Conservation (phyloP, 2,888 invertebrate species). For the Drosophila percnosoma region DNA sequence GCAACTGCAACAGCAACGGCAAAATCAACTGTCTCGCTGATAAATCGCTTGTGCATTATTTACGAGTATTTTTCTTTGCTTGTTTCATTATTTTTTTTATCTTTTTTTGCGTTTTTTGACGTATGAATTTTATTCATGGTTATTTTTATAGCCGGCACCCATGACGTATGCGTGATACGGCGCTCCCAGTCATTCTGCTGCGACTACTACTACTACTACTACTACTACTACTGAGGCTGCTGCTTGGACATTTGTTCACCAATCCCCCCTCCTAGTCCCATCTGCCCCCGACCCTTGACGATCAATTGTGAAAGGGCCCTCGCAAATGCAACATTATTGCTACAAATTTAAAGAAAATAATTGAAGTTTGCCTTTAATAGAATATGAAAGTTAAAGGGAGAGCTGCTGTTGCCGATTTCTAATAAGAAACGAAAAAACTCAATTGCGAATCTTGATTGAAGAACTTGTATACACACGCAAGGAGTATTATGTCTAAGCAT, state of each 20-base stretch:
- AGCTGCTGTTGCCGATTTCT: not conserved
- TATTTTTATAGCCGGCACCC: conserved; percentile 64
- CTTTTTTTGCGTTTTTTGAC: conserved; percentile 14
- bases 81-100: not conserved
- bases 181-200: conserved; percentile 21
- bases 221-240: conserved; percentile 11
- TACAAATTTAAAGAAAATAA: conserved; percentile 2
- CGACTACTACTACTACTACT: conserved; percentile 8
- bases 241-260: conserved; percentile 19
- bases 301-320: conserved; percentile 51
- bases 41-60: conserved; percentile 67
- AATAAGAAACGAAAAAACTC: not conserved
- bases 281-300: not conserved
- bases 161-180: conserved; percentile 72
- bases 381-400: conserved; percentile 5
- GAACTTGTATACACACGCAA: not conserved
- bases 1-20: conserved; percentile 20
- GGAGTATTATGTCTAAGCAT: not conserved
- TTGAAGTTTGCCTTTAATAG: not conserved
- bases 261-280: not conserved
- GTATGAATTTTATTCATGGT: conserved; percentile 54
- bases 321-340: conserved; percentile 21
- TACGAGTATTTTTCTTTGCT: conserved; percentile 40
- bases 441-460: not conserved
- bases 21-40: conserved; percentile 61